Conservation (phyloP, 2,797 vertebrate species). For the Meda fulgida region DNA sequence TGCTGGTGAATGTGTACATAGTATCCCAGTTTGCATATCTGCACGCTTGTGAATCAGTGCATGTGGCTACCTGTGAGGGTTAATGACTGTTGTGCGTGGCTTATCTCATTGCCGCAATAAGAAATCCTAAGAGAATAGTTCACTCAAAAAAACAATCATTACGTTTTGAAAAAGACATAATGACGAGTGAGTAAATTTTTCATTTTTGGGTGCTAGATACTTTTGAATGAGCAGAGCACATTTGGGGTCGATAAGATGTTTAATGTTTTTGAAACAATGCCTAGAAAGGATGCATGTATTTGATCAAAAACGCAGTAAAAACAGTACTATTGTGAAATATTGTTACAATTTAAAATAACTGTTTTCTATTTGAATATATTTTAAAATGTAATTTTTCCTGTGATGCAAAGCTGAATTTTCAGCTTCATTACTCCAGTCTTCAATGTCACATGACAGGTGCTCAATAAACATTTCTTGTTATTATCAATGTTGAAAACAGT, state of each 20-base stretch:
- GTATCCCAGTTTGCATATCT: constrained; percentile 11
- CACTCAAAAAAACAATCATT: neutral
- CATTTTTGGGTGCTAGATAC: neutral
- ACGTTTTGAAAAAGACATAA: neutral
- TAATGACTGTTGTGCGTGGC: neutral
- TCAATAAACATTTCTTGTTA: neutral
- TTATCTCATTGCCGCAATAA: neutral
- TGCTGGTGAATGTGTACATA: constrained; percentile 24
- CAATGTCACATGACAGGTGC: neutral
- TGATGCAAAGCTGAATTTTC: neutral
- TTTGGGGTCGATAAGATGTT: neutral
- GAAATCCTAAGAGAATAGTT: neutral
- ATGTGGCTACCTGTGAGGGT: neutral
- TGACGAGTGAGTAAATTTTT: neutral
- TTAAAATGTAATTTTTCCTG: neutral
- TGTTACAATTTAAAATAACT: neutral
- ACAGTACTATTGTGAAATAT: neutral
- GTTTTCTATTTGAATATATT: neutral
- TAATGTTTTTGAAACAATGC: neutral
- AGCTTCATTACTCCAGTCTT: neutral
- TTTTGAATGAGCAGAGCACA: neutral
- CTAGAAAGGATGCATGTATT: neutral
- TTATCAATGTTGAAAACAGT: neutral
- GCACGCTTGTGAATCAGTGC: constrained; percentile 17
- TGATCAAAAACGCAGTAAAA: neutral